Evolutionary conservation across 2,888 invertebrate species (phyloP), one percentile per base, ranked within the genome.

Genomic region (Conistra vaccinii): DNA sequence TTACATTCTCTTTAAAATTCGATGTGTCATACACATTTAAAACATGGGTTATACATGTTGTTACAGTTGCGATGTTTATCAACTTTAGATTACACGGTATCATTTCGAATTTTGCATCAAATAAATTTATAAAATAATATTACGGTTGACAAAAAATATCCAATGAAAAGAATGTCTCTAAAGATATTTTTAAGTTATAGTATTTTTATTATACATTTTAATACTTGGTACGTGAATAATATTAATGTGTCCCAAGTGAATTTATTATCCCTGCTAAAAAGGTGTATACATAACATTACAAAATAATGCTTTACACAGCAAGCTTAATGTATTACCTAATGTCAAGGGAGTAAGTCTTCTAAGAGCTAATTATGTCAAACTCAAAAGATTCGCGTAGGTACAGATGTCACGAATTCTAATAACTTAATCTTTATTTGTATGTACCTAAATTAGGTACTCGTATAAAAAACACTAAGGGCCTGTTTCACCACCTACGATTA

Each of bases 191-290:
- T 23, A 51, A 3, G 4, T 10, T 26, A 55, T n/a, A 26, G 0
- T 14, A 12, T 4, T 20, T 60, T 23, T 48, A 42, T 42, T 12
- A 42, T 42, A 10, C 6, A 32, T 60, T 26, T 26, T 35, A 2
- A 55, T 29, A 10, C 17, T 17, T 32, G 4, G 10, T 32, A 14
- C 12, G n/a, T 65, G 6, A 63, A n/a, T n/a, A 20, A 48, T 45
- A 66, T 32, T 32, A 17, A 74, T 65, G 29, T 32, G n/a, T 78
- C 78, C 57, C 78, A 78, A 77, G 17, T 42, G 69, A 69, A 5
- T 77, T 68, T 14, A 17, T 55, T 45, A 35, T 57, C 20, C 6
- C 29, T 29, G 9, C 7, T 20, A 17, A 55, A n/a, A 51, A 61
- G 45, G 29, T 45, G 29, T 35, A 17, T 42, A 51, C 3, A 17